Evolutionary conservation across 2,113 vertebrate genomes (phyloP).

Genomic region (Pelvicachromis taeniatus): DNA sequence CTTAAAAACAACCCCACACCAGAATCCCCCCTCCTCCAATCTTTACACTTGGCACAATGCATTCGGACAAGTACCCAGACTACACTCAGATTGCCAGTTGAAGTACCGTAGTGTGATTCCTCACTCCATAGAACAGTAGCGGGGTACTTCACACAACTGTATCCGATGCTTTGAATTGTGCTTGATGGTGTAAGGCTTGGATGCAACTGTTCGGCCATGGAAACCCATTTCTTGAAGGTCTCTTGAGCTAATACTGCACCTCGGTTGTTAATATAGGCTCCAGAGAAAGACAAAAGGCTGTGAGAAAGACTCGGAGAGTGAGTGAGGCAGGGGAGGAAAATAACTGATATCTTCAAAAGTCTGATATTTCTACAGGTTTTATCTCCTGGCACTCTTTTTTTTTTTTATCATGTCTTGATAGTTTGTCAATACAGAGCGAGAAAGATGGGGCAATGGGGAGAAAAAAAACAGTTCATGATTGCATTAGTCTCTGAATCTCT

Average conservation of each 20-base stretch:
- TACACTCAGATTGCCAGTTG: not conserved
- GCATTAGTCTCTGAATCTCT: not conserved
- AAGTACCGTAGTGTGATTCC: not conserved
- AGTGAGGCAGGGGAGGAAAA: not conserved
- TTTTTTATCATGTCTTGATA: not conserved
- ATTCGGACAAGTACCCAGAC: not conserved
- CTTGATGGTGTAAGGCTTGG: not conserved
- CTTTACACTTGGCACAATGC: not conserved
- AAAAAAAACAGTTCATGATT: not conserved
- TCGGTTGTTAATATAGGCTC: not conserved
- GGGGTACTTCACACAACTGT: not conserved
- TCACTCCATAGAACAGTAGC: fast-evolving
- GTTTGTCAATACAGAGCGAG: not conserved
- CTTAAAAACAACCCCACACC: not conserved
- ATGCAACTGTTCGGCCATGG: not conserved
- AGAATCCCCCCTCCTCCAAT: not conserved
- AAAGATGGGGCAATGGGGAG: fast-evolving
- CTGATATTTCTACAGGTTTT: not conserved
- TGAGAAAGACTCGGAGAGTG: not conserved
- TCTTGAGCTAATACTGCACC: not conserved
- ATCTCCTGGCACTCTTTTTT: not conserved
- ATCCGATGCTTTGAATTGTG: not conserved
- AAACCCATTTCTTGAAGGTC: not conserved
- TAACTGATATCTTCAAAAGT: not conserved
- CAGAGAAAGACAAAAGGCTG: not conserved